A percentile compares a stretch with the other conserved stretches of the same genome.
These are phyloP conservation scores for Oscarella lobularis DNA, from an alignment of 37 sponge, comb jelly and placozoan genomes.

Conservation along the genomic window DNA sequence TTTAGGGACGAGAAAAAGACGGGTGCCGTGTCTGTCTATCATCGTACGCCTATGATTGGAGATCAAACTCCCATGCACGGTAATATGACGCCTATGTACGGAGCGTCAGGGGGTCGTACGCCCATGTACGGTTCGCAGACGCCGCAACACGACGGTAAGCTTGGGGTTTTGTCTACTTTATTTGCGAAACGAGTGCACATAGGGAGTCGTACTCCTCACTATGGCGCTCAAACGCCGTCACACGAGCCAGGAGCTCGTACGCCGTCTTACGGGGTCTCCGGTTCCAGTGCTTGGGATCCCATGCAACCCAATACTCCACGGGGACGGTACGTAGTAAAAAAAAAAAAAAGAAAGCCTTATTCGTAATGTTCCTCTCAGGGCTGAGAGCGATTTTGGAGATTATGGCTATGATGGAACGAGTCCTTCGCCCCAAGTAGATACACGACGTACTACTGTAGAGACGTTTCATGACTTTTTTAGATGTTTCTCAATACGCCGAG, in stretches of 20 bases:
- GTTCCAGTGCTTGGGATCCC: constrained; percentile 91
- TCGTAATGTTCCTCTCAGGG: not conserved
- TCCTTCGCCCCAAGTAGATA: not conserved
- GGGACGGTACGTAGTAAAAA: too few relatives aligned
- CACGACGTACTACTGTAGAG: too few relatives aligned
- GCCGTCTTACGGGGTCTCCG: constrained; percentile 30
- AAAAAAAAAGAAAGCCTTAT: too few relatives aligned
- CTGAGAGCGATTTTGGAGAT: not conserved
- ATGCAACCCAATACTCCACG: constrained; percentile 9
- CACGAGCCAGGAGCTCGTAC: constrained; percentile 90
- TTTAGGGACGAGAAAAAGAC: not conserved
- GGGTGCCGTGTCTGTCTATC: not conserved
- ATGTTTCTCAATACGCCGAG: not conserved
- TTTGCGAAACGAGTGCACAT: not conserved
- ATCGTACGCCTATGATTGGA: constrained; percentile 30
- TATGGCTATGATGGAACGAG: not conserved
- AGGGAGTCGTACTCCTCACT: constrained; percentile 84
- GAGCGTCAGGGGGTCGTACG: constrained; percentile 55
- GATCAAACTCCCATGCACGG: constrained; percentile 86
- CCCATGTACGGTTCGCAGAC: constrained; percentile 92
- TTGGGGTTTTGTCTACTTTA: not conserved
- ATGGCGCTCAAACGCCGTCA: constrained; percentile 84
- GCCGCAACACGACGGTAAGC: constrained; percentile 36
- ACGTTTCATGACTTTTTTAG: not conserved
- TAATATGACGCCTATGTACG: constrained; percentile 59